phyloP scores from a whole-genome alignment of 2,797 vertebrate species.

The Silurus lanzhouensis region DNA sequence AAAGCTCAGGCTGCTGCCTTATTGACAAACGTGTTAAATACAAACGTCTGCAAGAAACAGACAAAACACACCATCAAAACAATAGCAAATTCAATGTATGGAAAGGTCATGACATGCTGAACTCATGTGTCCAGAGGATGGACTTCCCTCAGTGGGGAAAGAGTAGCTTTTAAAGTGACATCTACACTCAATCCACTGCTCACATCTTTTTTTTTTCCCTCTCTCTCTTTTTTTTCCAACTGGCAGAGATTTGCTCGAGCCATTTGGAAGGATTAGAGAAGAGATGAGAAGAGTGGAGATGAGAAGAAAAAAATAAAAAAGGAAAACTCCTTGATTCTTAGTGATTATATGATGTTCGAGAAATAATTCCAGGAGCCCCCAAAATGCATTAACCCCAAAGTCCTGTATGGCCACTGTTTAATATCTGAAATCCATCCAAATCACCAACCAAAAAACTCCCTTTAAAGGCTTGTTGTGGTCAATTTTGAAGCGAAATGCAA shows the following conservation, averaged over 20 bases:
- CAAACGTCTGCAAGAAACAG: slow-evolving; percentile 54
- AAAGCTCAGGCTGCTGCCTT: slow-evolving; percentile 37
- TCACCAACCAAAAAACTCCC: not conserved
- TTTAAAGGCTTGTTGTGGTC: not conserved
- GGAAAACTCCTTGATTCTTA: not conserved
- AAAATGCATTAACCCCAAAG: slow-evolving; percentile 76
- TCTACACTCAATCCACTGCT: slow-evolving; percentile 67
- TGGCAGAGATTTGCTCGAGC: slow-evolving; percentile 73
- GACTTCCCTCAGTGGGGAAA: slow-evolving; percentile 50
- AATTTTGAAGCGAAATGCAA: not conserved
- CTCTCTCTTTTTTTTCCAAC: slow-evolving; percentile 60
- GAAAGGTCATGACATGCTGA: slow-evolving; percentile 34
- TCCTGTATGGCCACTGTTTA: slow-evolving; percentile 70
- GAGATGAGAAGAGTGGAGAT: slow-evolving; percentile 59
- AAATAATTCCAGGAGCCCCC: slow-evolving; percentile 73
- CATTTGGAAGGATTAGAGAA: slow-evolving; percentile 83
- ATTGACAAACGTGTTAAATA: slow-evolving; percentile 74
- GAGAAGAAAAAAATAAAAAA: not conserved
- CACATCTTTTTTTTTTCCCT: slow-evolving; percentile 62
- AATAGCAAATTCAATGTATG: slow-evolving; percentile 70
- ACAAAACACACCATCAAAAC: slow-evolving; percentile 63
- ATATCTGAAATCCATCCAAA: not conserved
- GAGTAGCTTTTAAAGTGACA: slow-evolving; percentile 79
- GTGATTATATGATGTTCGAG: slow-evolving; percentile 66
- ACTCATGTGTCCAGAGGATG: slow-evolving; percentile 7